Evolutionary conservation across 2,113 vertebrate species (phyloP), one percentile per base, ranked within the genome.

Genomic region (Anser brachyrhynchus): DNA sequence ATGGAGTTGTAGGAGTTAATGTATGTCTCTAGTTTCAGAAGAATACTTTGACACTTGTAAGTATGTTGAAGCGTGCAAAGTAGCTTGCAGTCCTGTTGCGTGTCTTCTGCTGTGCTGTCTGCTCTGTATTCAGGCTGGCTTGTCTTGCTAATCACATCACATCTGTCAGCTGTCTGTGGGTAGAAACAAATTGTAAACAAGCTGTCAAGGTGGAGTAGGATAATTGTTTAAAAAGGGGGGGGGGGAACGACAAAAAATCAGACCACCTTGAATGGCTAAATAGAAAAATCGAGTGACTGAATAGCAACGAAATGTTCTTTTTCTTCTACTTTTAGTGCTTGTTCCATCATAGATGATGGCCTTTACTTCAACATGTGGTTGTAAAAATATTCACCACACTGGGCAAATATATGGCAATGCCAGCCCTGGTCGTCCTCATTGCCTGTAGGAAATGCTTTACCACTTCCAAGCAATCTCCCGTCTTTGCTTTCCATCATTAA

Each of bases 81-180:
- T 15, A 87, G 54, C 55, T 87, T 5, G 2, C 8, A 8, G 73
- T 51, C 65, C 81, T n/a, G 2, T 18, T 8, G 51, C 0, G 0
- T 90, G 70, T 51, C 81, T 88, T 80, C 79, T 89, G 86, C 92
- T 64, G 25, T 46, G 64, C 80, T 95, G 89, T 44, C 85, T 90
- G 86, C 82, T 76, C 75, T 82, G 44, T 46, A 43, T 57, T 84
- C 73, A 59, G 69, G 89, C 70, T 95, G 80, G 52, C 87, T 80
- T 94, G 92, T 92, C 83, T 85, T 84, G 72, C 79, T 90, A 83
- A 89, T 95, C 76, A 61, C 67, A 93, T 93, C 91, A 80, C 84
- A 81, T 91, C 91, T 81, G 87, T 80, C 89, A 95, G 64, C 59
- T 77, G 41, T 86, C 84, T 65, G 44, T 61, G 55, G 67, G 37